Base-by-base conservation (phyloP, 2,113 vertebrate species). In the Hemibagrus wyckioides region DNA sequence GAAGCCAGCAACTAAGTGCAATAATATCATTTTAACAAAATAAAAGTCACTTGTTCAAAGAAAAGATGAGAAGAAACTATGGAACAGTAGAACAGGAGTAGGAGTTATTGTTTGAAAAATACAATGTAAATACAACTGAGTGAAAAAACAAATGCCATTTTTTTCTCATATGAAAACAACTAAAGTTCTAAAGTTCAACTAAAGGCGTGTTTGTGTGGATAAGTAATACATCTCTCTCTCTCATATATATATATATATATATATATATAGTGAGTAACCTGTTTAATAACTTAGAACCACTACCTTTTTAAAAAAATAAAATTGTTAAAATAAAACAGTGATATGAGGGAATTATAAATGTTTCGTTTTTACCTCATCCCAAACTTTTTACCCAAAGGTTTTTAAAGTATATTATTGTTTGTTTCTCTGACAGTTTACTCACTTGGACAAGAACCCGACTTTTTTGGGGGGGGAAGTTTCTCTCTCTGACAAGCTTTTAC, bases 1-100 rank as follows among this genome's bases (percentile, higher is more conserved):
- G 85, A 85, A 89, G 85, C 76, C 83, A 65, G 76, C 85, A 84
- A 75, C 88, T 13, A 84, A 23, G 25, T 33, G 54, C 23, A 21
- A 44, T 1, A 54, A 80, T 6, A n/a, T 25, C 8, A 25, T 57
- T 81, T 84, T 80, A 82, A 82, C 79, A 89, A 87, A 59, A 85
- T 89, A 89, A 89, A 79, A 85, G 83, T 87, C 69, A 33, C 13
- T 50, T 52, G 25, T 52, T 17, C 3, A 39, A 9, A 28, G n/a
- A 14, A 61, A 44, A 48, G 8, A 9, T 3, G 9, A 41, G 15
- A 82, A 17, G 15, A 82, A 17, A 21, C 2, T 28, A 33, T 33
- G 28, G 19, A 14, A 36, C n/a, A n/a, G 19, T 19, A 56, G 9
- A 48, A 48, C 11, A 10, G 6, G 10, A 54, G 15, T 21, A 56